Evolutionary conservation across 2,797 vertebrate genomes (phyloP).

Genomic region (Argyrosomus regius): DNA sequence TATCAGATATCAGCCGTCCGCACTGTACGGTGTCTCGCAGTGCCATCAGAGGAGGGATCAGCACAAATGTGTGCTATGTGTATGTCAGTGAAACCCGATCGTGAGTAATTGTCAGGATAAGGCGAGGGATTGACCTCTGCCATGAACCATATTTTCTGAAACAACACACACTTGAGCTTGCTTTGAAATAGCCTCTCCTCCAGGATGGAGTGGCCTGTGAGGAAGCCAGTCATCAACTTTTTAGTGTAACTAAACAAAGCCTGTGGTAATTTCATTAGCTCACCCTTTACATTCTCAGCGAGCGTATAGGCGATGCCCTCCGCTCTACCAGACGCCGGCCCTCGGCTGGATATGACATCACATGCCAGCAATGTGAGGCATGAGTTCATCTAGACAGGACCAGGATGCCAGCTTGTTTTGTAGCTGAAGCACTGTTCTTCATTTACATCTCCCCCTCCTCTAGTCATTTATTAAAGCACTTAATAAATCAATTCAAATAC

Average conservation of each 20-base stretch:
- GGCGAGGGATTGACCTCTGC: slow-evolving; percentile 81
- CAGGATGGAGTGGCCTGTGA: slow-evolving; percentile 48
- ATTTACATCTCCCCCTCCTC: slow-evolving; percentile 2
- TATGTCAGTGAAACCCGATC: slow-evolving; percentile 68
- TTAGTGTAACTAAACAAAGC: slow-evolving; percentile 76
- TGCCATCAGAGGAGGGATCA: slow-evolving; percentile 67
- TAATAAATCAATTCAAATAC: slow-evolving; percentile 40
- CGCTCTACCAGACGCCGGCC: slow-evolving; percentile 22
- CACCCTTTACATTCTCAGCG: slow-evolving; percentile 27
- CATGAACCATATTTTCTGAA: slow-evolving; percentile 79
- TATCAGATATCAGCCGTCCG: slow-evolving; percentile 45
- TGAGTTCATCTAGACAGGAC: slow-evolving; percentile 34
- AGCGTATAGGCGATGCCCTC: slow-evolving; percentile 37
- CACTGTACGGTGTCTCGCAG: slow-evolving; percentile 36
- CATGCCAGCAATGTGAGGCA: slow-evolving; percentile 55
- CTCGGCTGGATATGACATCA: slow-evolving; percentile 67
- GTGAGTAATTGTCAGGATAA: slow-evolving; percentile 79
- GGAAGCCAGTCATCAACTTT: slow-evolving; percentile 68
- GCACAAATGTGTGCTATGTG: slow-evolving; percentile 64
- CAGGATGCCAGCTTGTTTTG: slow-evolving; percentile 27
- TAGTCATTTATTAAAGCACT: slow-evolving; percentile 22
- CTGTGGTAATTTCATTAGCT: slow-evolving; percentile 63
- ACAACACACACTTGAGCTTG: slow-evolving; percentile 77
- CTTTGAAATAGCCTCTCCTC: slow-evolving; percentile 71
- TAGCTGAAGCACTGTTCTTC: slow-evolving; percentile 16